Conservation (phyloP, 2,888 invertebrate species). For the Zeuzera pyrina region DNA sequence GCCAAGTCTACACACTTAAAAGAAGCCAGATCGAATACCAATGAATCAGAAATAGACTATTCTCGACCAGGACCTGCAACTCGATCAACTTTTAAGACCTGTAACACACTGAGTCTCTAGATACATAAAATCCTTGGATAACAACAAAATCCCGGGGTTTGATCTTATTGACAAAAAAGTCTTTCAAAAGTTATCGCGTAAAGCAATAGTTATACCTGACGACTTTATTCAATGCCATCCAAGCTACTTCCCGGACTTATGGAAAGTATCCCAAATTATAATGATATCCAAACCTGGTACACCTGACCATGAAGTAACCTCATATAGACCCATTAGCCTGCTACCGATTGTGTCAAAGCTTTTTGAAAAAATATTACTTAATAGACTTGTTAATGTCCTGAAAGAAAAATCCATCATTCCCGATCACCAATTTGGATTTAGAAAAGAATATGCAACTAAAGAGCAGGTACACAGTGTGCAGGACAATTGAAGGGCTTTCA, state of each 20-base stretch:
- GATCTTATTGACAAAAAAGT: conserved; percentile 1
- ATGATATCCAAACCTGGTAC: neutral
- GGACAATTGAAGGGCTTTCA: neutral
- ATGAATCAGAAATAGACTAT: too few relatives aligned
- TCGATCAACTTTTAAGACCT: neutral
- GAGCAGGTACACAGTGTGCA: conserved; percentile 7
- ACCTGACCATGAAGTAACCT: neutral
- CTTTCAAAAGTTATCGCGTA: neutral
- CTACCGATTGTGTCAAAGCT: neutral
- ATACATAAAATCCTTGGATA: neutral
- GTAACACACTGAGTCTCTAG: neutral
- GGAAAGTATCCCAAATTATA: neutral
- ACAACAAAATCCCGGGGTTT: conserved; percentile 1
- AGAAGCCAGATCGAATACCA: too few relatives aligned
- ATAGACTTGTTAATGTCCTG: neutral
- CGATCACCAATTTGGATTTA: too few relatives aligned
- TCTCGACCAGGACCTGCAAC: neutral
- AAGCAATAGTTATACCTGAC: neutral
- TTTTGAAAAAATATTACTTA: neutral
- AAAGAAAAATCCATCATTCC: neutral
- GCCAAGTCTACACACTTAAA: neutral
- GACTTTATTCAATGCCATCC: neutral
- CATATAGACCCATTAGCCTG: neutral
- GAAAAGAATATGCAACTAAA: neutral
- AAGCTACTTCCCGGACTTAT: neutral